A percentile compares a stretch with the other conserved stretches of the same genome.
These are phyloP conservation scores for Chamaetylas fuelleborni DNA, from an alignment of 2,113 vertebrate species.

Conservation along the genomic window DNA sequence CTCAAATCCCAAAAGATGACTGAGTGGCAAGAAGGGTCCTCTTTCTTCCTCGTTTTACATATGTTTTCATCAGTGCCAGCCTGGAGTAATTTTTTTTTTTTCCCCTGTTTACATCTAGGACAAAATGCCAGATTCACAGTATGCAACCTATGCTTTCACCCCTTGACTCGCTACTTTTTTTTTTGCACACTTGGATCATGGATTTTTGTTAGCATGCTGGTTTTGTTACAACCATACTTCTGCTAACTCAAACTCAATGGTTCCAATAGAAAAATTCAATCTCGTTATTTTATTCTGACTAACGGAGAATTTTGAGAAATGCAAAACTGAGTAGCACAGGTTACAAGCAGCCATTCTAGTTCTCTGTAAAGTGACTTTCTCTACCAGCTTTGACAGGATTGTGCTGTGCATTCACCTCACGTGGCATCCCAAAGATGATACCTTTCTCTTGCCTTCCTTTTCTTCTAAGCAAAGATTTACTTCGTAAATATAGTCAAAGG, in stretches of 20 bases:
- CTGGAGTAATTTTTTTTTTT: neutral
- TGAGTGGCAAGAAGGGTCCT: fast-evolving
- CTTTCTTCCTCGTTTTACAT: neutral
- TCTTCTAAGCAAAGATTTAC: neutral
- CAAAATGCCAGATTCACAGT: neutral
- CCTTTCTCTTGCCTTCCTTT: neutral
- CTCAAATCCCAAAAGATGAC: neutral
- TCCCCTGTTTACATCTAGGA: neutral
- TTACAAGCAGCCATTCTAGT: neutral
- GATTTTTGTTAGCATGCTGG: fast-evolving
- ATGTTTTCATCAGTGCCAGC: neutral
- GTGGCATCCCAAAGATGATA: neutral
- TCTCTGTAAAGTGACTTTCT: neutral
- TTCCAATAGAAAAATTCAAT: neutral
- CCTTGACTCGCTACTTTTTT: neutral
- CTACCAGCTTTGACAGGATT: neutral
- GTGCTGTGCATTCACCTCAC: neutral
- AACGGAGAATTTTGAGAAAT: neutral
- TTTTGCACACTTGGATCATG: neutral
- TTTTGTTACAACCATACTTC: neutral
- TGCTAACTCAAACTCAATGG: neutral
- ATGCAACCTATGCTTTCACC: neutral
- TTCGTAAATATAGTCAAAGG: neutral
- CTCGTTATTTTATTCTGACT: neutral
- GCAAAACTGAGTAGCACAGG: neutral